Evolutionary conservation across 2,888 invertebrate genomes (phyloP).

Genomic region (Meandrusa payeni): DNA sequence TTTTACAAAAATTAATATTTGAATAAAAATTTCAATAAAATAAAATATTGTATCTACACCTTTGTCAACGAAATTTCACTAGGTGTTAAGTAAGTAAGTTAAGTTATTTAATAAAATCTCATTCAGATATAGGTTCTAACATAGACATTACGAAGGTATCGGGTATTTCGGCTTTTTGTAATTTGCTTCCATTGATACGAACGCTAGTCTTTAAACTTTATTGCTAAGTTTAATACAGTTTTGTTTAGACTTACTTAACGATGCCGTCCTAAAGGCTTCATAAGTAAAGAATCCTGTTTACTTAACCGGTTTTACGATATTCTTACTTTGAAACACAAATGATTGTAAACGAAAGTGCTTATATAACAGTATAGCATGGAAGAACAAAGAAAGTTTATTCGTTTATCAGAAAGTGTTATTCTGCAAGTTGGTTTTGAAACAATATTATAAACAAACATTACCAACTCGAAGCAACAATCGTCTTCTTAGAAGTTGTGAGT

Average conservation of each 20-base stretch:
- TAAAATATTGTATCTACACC: too few relatives aligned
- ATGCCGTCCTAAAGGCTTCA: constrained; percentile 2
- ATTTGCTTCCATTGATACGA: too few relatives aligned
- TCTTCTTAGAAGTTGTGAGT: constrained; percentile 39
- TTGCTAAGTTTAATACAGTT: constrained; percentile 4
- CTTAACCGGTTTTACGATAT: constrained; percentile 4
- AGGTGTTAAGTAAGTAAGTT: too few relatives aligned
- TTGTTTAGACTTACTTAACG: constrained; percentile 13
- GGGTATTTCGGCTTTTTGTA: too few relatives aligned
- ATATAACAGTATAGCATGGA: constrained; percentile 49
- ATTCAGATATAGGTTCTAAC: too few relatives aligned
- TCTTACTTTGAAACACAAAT: constrained; percentile 30
- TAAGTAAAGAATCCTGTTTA: constrained; percentile 5
- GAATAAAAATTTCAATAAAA: too few relatives aligned
- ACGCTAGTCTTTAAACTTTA: too few relatives aligned
- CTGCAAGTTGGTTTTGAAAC: constrained; percentile 52
- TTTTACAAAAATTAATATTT: too few relatives aligned
- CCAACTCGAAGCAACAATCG: constrained; percentile 34
- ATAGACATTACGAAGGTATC: too few relatives aligned
- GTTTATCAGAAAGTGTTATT: constrained; percentile 65
- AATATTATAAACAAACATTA: constrained; percentile 41
- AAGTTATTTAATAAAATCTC: too few relatives aligned
- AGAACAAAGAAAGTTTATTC: constrained; percentile 73
- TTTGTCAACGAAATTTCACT: too few relatives aligned
- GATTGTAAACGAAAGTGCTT: constrained; percentile 47